Percentiles rank a stretch among this genome's conserved stretches.
phyloP scores from a whole-genome alignment of 2,797 vertebrate species.

The Potorous gilbertii region DNA sequence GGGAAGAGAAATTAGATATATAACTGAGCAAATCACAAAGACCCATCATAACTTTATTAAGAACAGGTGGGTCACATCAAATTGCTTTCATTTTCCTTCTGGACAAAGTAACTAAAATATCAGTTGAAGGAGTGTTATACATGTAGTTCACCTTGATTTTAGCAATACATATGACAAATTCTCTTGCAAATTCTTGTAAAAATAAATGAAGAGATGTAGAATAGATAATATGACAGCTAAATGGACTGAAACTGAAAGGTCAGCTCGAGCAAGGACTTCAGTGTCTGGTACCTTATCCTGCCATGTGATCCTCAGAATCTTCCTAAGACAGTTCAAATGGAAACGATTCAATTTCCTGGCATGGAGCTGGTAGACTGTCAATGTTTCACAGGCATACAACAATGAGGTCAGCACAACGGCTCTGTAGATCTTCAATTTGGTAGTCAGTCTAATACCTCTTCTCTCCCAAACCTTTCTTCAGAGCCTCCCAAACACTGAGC shows the following conservation, averaged over 20 bases:
- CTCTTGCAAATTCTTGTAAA: neutral
- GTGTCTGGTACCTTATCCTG: too few species aligned
- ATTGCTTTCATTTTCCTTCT: neutral
- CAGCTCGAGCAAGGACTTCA: too few species aligned
- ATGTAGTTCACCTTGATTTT: neutral
- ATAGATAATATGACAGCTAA: neutral
- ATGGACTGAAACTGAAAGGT: neutral
- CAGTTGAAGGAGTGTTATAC: neutral
- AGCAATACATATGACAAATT: neutral
- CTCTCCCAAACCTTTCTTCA: too few species aligned
- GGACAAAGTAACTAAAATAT: neutral
- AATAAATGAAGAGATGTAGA: neutral
- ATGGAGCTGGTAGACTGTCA: too few species aligned
- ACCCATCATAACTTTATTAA: neutral
- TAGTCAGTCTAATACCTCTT: too few species aligned
- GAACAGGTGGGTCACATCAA: neutral
- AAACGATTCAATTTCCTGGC: too few species aligned
- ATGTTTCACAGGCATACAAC: too few species aligned
- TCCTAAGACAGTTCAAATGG: too few species aligned
- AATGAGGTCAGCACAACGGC: too few species aligned
- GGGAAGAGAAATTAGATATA: neutral
- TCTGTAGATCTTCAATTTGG: too few species aligned
- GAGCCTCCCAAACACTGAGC: too few species aligned
- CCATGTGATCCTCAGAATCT: too few species aligned
- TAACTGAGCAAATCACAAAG: neutral